A percentile compares a stretch with the other conserved stretches of the same genome.
Evolutionary conservation across 1,140 invertebrate species (phyloP).

Genomic region (silkworm (Bombyx mori)): ASM3026992v2 NC_085126.1:5689001-5689500

Average conservation of each 20-base stretch:
- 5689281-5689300: conserved; percentile 82
- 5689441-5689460: conserved; percentile 76
- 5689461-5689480: conserved; percentile 83
- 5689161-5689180: conserved; percentile 81
- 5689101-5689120: conserved; percentile 71
- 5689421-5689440: conserved; percentile 76
- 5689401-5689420: conserved; percentile 79
- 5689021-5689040: conserved; percentile 85
- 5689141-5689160: conserved; percentile 86
- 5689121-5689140: conserved; percentile 79
- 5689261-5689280: conserved; percentile 62
- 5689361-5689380: conserved; percentile 79
- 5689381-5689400: conserved; percentile 82
- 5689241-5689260: conserved; percentile 68
- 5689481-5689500: conserved; percentile 85
- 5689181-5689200: conserved; percentile 61
- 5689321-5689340: conserved; percentile 68
- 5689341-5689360: conserved; percentile 63
- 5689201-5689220: conserved; percentile 39
- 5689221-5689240: conserved; percentile 52
- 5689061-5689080: conserved; percentile 51
- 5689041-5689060: conserved; percentile 46
- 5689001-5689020: conserved; percentile 84
- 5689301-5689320: conserved; percentile 85
- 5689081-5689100: conserved; percentile 50